Evolutionary conservation across 1,140 invertebrate species (phyloP).

Genomic region (Tetragonula clypearis): DNA sequence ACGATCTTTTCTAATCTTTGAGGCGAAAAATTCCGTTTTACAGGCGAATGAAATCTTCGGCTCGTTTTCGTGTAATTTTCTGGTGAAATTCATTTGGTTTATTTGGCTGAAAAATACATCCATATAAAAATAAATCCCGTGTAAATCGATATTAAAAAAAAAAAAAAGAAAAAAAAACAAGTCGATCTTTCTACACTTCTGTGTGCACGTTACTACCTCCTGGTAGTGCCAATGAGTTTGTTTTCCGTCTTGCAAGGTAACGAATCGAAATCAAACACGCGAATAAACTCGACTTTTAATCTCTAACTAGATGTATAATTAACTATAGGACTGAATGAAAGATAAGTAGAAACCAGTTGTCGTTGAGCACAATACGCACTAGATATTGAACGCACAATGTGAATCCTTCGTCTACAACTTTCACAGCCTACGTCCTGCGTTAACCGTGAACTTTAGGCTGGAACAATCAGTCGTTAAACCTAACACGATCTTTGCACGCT

Average conservation of each 20-base stretch:
- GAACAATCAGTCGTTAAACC: conserved; percentile 48
- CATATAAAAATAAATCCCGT: neutral
- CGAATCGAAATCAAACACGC: too few species aligned
- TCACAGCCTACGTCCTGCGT: conserved; percentile 48
- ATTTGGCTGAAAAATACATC: too few species aligned
- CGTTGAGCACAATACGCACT: neutral
- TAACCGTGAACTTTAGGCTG: conserved; percentile 61
- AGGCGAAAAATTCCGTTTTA: neutral
- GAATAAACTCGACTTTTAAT: conserved; percentile 3
- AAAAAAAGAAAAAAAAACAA: neutral
- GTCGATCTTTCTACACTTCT: neutral
- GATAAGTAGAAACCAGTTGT: conserved; percentile 10
- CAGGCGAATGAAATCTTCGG: neutral
- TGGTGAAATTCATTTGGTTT: neutral
- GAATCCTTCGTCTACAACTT: conserved; percentile 25
- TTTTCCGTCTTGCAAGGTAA: too few species aligned
- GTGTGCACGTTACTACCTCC: conserved; percentile 38
- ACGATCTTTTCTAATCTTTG: neutral
- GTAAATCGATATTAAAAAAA: neutral
- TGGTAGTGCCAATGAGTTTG: conserved; percentile 34
- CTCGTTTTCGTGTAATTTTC: neutral
- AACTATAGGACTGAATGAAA: neutral
- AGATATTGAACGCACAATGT: conserved; percentile 21
- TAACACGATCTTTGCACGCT: conserved; percentile 44
- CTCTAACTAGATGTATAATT: neutral